Conservation (phyloP, 2,113 vertebrate genomes). For the Apus apus region DNA sequence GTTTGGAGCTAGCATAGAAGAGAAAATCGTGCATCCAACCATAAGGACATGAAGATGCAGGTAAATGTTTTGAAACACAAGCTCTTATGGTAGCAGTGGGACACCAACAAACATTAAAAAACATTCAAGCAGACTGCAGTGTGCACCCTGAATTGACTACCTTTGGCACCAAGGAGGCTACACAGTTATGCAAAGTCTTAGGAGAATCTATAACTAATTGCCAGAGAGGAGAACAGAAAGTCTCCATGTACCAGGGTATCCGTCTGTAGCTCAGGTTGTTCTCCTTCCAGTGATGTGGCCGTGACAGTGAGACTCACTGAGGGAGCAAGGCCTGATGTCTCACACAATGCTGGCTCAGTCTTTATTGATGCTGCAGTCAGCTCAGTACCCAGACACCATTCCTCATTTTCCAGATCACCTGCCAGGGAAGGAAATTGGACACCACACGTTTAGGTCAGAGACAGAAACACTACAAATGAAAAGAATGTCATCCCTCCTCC, state of each 20-base stretch:
- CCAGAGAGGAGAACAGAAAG: not conserved
- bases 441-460: constrained; percentile 40
- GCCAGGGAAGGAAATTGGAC: constrained; percentile 23
- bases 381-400: constrained; percentile 88
- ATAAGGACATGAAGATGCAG: not conserved
- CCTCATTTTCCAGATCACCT: constrained; percentile 86
- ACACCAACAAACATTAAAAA: not conserved
- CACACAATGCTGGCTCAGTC: constrained; percentile 84
- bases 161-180: not conserved
- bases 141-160: not conserved
- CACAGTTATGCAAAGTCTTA: not conserved
- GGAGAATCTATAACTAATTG: not conserved
- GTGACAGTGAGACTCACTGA: constrained; percentile 83
- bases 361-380: constrained; percentile 79
- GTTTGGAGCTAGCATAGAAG: not conserved
- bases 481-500: not conserved
- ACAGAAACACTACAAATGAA: not conserved
- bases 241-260: constrained; percentile 51
- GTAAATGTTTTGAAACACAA: not conserved
- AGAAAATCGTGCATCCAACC: not conserved
- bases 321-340: constrained; percentile 84
- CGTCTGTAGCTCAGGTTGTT: constrained; percentile 51
- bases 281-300: constrained; percentile 54
- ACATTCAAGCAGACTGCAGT: not conserved
- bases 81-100: not conserved